phyloP scores from a whole-genome alignment of 2,113 vertebrate genomes.

The Notarius quadriscutis region DNA sequence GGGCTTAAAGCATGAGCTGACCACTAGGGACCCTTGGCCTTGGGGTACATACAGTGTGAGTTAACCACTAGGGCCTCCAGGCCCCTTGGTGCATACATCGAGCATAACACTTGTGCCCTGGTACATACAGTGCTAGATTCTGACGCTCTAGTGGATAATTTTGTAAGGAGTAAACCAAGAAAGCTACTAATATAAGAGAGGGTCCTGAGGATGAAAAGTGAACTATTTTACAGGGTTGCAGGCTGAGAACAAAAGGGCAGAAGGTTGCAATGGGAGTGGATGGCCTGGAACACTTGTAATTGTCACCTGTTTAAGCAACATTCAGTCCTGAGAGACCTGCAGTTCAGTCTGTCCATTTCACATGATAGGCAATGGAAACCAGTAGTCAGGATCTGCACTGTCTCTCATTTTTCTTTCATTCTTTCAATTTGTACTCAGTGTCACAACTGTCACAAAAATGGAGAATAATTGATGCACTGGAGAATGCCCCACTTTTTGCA shows the following conservation, averaged over 20 bases:
- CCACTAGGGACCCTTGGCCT: no score
- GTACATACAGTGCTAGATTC: no score
- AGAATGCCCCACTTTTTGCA: constrained; percentile 16
- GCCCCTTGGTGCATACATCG: no score
- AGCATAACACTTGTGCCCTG: no score
- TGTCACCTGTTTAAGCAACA: constrained; percentile 46
- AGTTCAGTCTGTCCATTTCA: constrained; percentile 41
- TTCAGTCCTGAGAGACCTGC: constrained; percentile 24
- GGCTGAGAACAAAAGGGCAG: constrained; percentile 33
- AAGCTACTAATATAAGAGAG: no score
- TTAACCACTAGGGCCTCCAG: no score
- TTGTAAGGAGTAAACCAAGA: no score
- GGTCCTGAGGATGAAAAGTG: background rate
- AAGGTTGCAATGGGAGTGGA: constrained; percentile 34
- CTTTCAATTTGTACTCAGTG: constrained; percentile 11
- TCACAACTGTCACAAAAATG: constrained; percentile 4
- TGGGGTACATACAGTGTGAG: no score
- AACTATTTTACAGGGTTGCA: constrained; percentile 26
- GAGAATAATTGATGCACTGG: constrained; percentile 38
- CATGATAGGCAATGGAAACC: constrained; percentile 10
- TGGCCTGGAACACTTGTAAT: constrained; percentile 45
- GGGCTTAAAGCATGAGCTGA: no score
- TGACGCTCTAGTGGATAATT: background rate
- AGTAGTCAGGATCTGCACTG: background rate
- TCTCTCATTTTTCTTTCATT: constrained; percentile 13